Percentiles rank a stretch among this genome's conserved stretches.
phyloP scores from a whole-genome alignment of 2,113 vertebrate genomes.

The Ginglymostoma cirratum region DNA sequence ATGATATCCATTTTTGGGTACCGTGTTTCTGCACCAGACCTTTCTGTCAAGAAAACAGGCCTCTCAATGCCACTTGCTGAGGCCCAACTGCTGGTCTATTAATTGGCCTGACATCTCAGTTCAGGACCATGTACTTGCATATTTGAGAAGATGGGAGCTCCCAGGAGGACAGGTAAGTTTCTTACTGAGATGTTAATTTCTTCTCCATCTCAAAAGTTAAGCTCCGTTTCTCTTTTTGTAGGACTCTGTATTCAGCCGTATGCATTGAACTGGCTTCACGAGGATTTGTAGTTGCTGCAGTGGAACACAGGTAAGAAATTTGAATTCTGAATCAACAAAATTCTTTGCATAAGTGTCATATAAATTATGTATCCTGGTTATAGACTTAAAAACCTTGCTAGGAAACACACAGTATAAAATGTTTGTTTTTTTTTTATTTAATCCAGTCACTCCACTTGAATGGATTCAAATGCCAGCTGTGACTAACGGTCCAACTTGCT shows the following conservation, averaged over 20 bases:
- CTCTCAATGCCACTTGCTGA: background rate
- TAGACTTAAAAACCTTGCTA: background rate
- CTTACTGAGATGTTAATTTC: background rate
- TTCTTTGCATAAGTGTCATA: background rate
- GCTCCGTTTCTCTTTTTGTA: slow-evolving; percentile 48
- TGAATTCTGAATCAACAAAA: background rate
- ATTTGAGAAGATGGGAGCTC: background rate
- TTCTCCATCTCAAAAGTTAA: background rate
- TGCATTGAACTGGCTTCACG: slow-evolving; percentile 83
- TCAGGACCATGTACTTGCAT: background rate
- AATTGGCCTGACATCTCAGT: background rate
- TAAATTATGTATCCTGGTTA: background rate
- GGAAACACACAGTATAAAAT: background rate
- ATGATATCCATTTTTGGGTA: background rate
- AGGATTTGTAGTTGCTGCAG: slow-evolving; percentile 84
- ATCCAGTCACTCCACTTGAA: background rate
- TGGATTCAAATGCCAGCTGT: background rate
- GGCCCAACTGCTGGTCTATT: background rate
- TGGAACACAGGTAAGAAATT: slow-evolving; percentile 84
- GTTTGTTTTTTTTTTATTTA: background rate
- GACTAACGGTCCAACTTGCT: background rate
- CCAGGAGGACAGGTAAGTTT: background rate
- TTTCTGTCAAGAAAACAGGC: background rate
- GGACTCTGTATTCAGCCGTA: slow-evolving; percentile 88
- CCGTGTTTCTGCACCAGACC: background rate